Evolutionary conservation across 1,140 invertebrate genomes (phyloP).

Genomic region (Drosophila pseudoananassae): DNA sequence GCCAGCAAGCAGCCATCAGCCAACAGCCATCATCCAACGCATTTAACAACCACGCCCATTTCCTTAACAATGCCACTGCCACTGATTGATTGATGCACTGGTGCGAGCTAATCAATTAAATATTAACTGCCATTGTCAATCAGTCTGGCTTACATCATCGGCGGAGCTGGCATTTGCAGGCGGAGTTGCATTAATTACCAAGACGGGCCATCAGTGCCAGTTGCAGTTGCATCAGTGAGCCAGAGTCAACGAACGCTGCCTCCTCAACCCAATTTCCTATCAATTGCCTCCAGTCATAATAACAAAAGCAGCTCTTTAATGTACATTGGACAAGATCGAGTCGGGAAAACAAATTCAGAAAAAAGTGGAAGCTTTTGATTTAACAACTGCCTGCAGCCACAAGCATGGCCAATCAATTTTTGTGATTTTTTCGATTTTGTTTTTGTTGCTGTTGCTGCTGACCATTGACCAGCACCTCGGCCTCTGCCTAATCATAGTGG

Average conservation of each 20-base stretch:
- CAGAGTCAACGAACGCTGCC: constrained; percentile 63
- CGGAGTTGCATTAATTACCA: constrained; percentile 67
- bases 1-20: neutral
- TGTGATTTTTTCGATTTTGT: constrained; percentile 37
- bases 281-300: constrained; percentile 60
- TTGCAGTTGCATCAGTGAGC: constrained; percentile 56
- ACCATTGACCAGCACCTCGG: constrained; percentile 75
- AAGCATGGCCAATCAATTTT: constrained; percentile 56
- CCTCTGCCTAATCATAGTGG: constrained; percentile 73
- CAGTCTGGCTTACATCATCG: constrained; percentile 66
- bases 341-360: constrained; percentile 17
- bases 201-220: constrained; percentile 28
- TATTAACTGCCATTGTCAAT: constrained; percentile 68
- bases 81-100: constrained; percentile 52
- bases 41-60: constrained; percentile 64
- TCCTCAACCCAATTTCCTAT: constrained; percentile 69
- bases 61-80: constrained; percentile 22
- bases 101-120: constrained; percentile 67
- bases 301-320: constrained; percentile 71
- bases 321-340: constrained; percentile 48
- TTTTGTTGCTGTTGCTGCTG: constrained; percentile 40
- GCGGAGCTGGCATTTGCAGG: constrained; percentile 8
- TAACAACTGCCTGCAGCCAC: constrained; percentile 67
- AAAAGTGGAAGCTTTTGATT: constrained; percentile 63
- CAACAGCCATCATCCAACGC: constrained; percentile 6